Base-by-base conservation (phyloP, 92 coral and sea anemone genomes). In the Muricea muricata region DNA sequence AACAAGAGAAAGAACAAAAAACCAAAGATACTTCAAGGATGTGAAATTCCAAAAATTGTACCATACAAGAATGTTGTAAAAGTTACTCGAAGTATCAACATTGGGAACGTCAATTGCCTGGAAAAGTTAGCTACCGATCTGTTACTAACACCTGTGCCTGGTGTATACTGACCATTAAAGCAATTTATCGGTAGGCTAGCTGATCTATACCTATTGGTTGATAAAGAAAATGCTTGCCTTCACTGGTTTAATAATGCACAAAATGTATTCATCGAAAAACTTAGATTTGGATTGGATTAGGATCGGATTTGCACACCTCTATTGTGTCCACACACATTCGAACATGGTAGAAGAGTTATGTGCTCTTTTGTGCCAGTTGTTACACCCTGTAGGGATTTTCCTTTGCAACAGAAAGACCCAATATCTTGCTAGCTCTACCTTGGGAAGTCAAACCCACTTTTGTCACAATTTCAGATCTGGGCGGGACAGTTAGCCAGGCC, bases 91-190 rank as follows among this genome's bases (percentile, higher is more conserved):
- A 82, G 79, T 72, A 86, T 81, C 8, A 87, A 90, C 61, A 78
- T 90, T 63, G 85, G 92, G 33, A 71, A 88, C 46, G 73, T 88
- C 57, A 31, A 39, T 45, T 68, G 79, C 63, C 63, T 89, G 68
- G 47, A 85, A 60, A 81, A 81, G 37, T 60, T 90, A 65, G 84
- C 91, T 60, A 86, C 77, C 29, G 41, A 79, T 24, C 82, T 67
- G 28, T 83, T 88, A 69, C 41, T 73, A 50, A 81, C 79, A 84
- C 42, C 84, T 35, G 92, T 66, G 33, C 85, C 84, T 85, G 92
- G 94, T 26, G 92, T 91, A 66, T 88, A 88, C 90, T 75, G 92
- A 47, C 91, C 91, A 68, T 83, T 89, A 5, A 65, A 91, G 74
- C 74, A 74, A 7, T 85, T 69, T 81, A 69, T 91, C 32, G 50